phyloP scores from a whole-genome alignment of 2,888 invertebrate genomes.

The Microctonus brassicae region DNA sequence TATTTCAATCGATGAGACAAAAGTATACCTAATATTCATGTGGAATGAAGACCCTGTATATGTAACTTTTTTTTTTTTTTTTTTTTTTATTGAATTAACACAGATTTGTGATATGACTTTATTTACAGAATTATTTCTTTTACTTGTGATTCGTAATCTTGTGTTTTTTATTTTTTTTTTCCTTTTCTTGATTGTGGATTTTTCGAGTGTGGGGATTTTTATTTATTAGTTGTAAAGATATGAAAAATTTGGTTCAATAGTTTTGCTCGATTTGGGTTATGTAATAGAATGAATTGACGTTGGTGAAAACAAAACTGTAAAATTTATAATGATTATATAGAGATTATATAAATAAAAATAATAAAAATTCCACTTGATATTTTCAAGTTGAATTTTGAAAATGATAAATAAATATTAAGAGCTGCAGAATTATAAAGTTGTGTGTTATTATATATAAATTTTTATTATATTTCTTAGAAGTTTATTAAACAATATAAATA shows the following conservation, averaged over 20 bases:
- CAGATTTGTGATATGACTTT: no score
- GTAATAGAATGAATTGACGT: not conserved
- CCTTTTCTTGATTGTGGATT: not conserved
- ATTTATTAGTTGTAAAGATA: not conserved
- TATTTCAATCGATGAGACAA: not conserved
- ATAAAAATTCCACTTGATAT: not conserved
- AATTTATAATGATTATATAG: not conserved
- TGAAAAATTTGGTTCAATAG: not conserved
- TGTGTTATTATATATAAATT: no score
- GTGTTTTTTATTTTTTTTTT: not conserved
- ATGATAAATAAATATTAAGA: no score
- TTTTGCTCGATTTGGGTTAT: not conserved
- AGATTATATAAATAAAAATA: not conserved
- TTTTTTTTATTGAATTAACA: no score
- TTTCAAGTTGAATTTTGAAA: no score
- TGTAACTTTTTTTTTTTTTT: no score
- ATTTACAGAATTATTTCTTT: no score
- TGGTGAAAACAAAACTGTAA: not conserved
- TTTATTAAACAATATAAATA: no score
- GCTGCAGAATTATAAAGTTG: no score
- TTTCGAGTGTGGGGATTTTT: not conserved
- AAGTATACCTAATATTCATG: not conserved
- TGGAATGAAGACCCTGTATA: not conserved
- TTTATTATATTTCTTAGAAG: no score
- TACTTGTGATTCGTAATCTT: no score